Conservation (phyloP, 2,797 vertebrate genomes). For the Chlorospingus flavigularis region DNA sequence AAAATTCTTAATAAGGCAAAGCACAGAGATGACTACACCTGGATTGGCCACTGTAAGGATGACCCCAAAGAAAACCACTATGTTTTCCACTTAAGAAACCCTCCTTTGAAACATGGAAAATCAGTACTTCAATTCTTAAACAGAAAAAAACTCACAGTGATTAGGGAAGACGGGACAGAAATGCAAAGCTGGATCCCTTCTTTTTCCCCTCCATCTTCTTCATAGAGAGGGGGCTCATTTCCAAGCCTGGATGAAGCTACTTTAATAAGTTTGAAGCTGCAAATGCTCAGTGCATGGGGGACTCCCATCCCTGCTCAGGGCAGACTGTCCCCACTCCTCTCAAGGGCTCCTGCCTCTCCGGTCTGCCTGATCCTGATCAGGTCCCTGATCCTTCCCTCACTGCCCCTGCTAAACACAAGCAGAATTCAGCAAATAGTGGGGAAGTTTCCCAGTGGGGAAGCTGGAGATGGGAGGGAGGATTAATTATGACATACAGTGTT, state of each 20-base stretch:
- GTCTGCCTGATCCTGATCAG: fast-evolving
- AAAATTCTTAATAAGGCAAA: neutral
- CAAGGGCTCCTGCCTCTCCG: neutral
- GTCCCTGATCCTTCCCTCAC: neutral
- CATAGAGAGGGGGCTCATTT: neutral
- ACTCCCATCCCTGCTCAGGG: fast-evolving
- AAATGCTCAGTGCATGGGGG: neutral
- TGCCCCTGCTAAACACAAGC: neutral
- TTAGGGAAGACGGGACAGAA: neutral
- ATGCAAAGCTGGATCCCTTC: neutral
- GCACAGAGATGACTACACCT: fast-evolving
- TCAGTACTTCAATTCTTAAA: neutral
- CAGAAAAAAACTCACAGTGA: neutral
- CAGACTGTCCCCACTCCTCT: neutral
- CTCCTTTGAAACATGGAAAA: neutral
- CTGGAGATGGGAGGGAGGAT: neutral
- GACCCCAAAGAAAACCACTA: neutral
- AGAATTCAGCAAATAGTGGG: neutral
- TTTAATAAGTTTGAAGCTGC: neutral
- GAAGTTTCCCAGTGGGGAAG: neutral
- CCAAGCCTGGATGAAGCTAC: neutral
- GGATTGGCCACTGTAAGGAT: neutral
- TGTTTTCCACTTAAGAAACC: neutral
- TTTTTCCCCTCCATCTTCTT: neutral
- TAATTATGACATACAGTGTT: neutral